These are phyloP conservation scores for Drosophila kokeensis DNA, from an alignment of 2,888 invertebrate genomes.

Conservation along the genomic window DNA sequence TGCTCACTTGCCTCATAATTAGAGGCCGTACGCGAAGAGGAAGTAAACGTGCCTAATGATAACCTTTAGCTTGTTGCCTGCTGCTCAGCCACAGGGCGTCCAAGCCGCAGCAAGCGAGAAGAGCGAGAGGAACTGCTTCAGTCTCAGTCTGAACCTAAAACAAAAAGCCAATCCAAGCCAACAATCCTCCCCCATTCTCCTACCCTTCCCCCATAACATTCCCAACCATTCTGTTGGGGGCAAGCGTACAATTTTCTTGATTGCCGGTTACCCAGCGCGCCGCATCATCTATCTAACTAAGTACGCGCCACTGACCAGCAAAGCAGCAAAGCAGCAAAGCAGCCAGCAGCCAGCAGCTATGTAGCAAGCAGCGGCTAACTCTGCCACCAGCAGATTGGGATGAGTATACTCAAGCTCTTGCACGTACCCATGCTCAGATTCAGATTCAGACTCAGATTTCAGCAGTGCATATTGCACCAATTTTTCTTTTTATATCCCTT, in stretches of 20 bases:
- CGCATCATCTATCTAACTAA: slow-evolving; percentile 70
- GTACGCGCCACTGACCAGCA: slow-evolving; percentile 77
- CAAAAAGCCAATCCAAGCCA: slow-evolving; percentile 32
- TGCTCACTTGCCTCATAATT: slow-evolving; percentile 63
- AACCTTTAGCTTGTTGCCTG: slow-evolving; percentile 72
- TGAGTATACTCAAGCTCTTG: slow-evolving; percentile 20
- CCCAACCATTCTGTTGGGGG: slow-evolving; percentile 41
- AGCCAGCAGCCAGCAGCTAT: slow-evolving; percentile 8
- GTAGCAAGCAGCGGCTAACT: slow-evolving; percentile 16
- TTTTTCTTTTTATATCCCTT: slow-evolving; percentile 30
- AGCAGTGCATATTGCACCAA: slow-evolving; percentile 47
- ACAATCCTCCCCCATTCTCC: not conserved
- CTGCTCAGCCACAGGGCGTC: slow-evolving; percentile 47
- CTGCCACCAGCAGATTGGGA: slow-evolving; percentile 39
- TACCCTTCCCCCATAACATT: slow-evolving; percentile 5
- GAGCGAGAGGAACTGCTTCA: not conserved
- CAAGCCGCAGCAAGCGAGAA: slow-evolving; percentile 21
- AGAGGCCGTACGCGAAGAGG: slow-evolving; percentile 69
- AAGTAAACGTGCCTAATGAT: slow-evolving; percentile 80
- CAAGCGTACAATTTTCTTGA: slow-evolving; percentile 74
- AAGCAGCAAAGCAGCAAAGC: slow-evolving; percentile 1
- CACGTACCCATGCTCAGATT: slow-evolving; percentile 5
- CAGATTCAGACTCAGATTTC: not conserved
- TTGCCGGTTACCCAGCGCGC: slow-evolving; percentile 66
- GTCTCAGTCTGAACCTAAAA: slow-evolving; percentile 21